Evolutionary conservation across 2,113 vertebrate genomes (phyloP), one percentile per base, ranked within the genome.

Genomic region (Dicrurus megarhynchus): DNA sequence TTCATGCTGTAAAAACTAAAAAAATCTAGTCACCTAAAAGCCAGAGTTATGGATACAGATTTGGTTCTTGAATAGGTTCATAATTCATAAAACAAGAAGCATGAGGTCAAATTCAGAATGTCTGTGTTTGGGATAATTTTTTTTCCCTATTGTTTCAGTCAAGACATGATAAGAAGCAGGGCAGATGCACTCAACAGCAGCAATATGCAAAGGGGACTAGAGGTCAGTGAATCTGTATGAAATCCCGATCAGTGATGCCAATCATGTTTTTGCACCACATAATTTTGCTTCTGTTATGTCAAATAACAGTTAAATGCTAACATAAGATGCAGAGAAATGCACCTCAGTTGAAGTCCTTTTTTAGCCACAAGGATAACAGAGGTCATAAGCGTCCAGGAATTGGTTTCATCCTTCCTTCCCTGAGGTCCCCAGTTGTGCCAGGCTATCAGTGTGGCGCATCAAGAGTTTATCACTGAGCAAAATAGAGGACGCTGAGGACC

Each of bases 11-110:
- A 78, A 87, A 84, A 81, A 19, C 3, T 33, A 49, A 22, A 85
- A 88, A 69, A 2, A 19, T 47, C 17, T 42, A 55, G 19, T 35
- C 75, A 6, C 35, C 44, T 81, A 55, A 73, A 85, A 73, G 21
- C 22, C 23, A 60, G 68, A 87, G 5, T 63, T 57, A 79, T 15
- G 8, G 46, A 41, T 83, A 55, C 6, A 67, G 16, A 44, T 80
- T 55, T 67, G 4, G 5, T 73, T 60, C 50, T 80, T 90, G 16
- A 12, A 82, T 7, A 52, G 9, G 8, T 78, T 78, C 42, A 47
- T 30, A 80, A 76, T 23, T 80, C 73, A 81, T 74, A 52, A 88
- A 93, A 76, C 10, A 60, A 52, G 52, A 92, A 94, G 41, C 16
- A 53, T 30, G 13, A 8, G 3, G 5, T 17, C 39, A 79, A 79